These are phyloP conservation scores for Leptinotarsa juncta DNA, from an alignment of 2,888 invertebrate species.

Conservation along the genomic window DNA sequence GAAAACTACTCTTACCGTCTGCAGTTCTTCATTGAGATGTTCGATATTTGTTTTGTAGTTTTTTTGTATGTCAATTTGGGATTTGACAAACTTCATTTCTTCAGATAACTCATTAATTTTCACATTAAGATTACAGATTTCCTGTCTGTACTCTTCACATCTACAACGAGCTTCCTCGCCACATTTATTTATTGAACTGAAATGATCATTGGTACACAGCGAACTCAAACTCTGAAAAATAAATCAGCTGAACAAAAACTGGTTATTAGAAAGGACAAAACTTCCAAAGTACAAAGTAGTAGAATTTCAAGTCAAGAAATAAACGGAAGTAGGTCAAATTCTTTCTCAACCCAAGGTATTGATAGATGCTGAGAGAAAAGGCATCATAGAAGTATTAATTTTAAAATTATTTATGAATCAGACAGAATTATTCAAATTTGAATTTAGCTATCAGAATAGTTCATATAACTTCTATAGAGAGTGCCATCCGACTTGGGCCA, in stretches of 20 bases:
- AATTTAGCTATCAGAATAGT: too few species aligned
- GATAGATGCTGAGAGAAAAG: too few species aligned
- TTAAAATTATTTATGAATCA: too few species aligned
- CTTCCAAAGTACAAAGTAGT: too few species aligned
- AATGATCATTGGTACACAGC: constrained; percentile 42
- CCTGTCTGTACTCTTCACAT: constrained; percentile 48
- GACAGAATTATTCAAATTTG: too few species aligned
- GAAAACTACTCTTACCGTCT: constrained; percentile 28
- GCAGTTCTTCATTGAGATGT: constrained; percentile 32
- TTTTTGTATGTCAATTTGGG: constrained; percentile 38
- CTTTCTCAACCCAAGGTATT: too few species aligned
- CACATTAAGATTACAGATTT: constrained; percentile 40
- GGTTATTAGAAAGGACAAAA: too few species aligned
- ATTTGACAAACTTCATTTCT: constrained; percentile 36
- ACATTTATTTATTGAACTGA: constrained; percentile 35
- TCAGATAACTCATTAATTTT: constrained; percentile 16
- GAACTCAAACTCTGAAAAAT: constrained; percentile 47
- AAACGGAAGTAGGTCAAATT: too few species aligned
- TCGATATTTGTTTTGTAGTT: constrained; percentile 24
- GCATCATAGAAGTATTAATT: too few species aligned
- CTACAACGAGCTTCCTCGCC: constrained; percentile 37
- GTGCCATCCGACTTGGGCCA: too few species aligned
- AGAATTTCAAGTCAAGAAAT: too few species aligned
- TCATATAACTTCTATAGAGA: too few species aligned
- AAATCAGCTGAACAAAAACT: neutral